These are phyloP conservation scores for Phaenicophaeus curvirostris DNA, from an alignment of 2,797 vertebrate genomes.

Conservation along the genomic window DNA sequence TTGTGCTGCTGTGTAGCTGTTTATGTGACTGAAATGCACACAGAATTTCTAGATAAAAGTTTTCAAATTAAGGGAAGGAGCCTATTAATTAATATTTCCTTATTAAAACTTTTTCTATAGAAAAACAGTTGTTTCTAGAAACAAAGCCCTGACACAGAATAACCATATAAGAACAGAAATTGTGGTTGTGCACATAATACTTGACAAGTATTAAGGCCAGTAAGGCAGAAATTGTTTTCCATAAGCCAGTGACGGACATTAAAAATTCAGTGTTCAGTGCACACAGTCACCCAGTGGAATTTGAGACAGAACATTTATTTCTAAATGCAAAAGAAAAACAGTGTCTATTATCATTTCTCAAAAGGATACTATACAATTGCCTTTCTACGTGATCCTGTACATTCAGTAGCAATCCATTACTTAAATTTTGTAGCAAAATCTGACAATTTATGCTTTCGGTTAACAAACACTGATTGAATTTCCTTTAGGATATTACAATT, in stretches of 20 bases:
- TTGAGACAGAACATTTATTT: not conserved
- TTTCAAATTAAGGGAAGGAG: not conserved
- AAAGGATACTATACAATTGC: not conserved
- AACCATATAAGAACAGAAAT: not conserved
- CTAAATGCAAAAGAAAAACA: not conserved
- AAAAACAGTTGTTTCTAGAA: not conserved
- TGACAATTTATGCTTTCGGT: not conserved
- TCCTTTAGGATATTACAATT: not conserved
- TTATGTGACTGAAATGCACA: not conserved
- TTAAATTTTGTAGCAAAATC: not conserved
- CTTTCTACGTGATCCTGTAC: not conserved
- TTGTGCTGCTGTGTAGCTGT: not conserved
- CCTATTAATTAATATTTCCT: not conserved
- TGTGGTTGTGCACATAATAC: not conserved
- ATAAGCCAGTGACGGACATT: not conserved
- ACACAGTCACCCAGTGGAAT: not conserved
- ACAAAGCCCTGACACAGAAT: not conserved
- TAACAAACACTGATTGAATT: not conserved
- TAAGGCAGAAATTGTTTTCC: constrained; percentile 1
- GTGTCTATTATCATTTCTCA: not conserved
- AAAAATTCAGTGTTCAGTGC: constrained; percentile 20
- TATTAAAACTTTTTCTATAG: not conserved
- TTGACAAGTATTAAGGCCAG: not conserved
- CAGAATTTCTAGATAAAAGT: not conserved
- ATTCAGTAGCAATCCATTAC: not conserved